Base-by-base conservation (phyloP, 2,113 vertebrate genomes). In the human (Homo sapiens) region DNA sequence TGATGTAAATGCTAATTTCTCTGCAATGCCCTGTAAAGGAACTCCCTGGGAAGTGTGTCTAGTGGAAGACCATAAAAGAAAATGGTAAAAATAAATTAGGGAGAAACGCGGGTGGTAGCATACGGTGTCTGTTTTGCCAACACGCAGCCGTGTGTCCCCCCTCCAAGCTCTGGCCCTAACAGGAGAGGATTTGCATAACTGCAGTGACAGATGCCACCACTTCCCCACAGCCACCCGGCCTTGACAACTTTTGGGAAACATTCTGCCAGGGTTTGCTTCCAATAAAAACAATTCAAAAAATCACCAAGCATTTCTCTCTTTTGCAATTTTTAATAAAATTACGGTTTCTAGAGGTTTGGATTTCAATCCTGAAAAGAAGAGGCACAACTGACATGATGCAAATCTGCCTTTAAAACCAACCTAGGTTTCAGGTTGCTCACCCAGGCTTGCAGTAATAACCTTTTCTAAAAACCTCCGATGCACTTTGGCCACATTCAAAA, bases 1-100 rank as follows among this genome's bases (percentile, higher is more conserved):
- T 97, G 96, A 97, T 96, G 93, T 55, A 97, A 96, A 96, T 95
- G 97, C 93, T 97, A 93, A 97, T 98, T 96, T 96, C 84, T 94
- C 94, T 81, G 82, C 82, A 66, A 87, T 78, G 18, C 91, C 97
- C 96, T 59, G 22, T 89, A 68, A 96, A 98, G 92, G 89, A 97
- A 93, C 93, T 94, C 95, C 96, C 88, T 43, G 45, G 57, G 61
- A 96, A 88, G 76, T 83, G 30, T 32, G 2, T 93, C 90, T 93
- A 1, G 5, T 20, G 73, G 93, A 97, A 97, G 45, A 89, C 96
- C 94, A 78, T 97, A 97, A 97, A 97, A 97, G 97, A 97, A 96
- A 97, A 96, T 91, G 82, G 96, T 94, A 95, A 97, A 94, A 97
- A 97, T 97, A 98, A 97, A 97, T 89, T 96, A 94, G 89, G 86